Evolutionary conservation across 2,797 vertebrate species (phyloP).

Genomic region (Hapalemur alaotrensis): DNA sequence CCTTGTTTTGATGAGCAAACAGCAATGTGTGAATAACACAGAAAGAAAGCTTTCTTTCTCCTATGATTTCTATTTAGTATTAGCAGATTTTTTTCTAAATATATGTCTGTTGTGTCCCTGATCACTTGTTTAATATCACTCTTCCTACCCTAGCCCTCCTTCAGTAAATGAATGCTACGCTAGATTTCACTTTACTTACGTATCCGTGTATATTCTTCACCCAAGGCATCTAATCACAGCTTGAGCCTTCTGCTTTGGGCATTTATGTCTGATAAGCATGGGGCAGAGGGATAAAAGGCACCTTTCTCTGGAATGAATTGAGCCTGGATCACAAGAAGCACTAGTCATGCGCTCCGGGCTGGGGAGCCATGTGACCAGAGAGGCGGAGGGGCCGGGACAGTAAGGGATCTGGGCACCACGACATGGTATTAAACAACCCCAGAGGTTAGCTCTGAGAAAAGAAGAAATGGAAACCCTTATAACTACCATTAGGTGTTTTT

Average conservation of each 20-base stretch:
- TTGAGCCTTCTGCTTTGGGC: neutral
- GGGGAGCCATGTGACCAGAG: accelerated
- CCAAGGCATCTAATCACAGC: neutral
- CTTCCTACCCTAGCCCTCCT: neutral
- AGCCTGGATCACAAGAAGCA: neutral
- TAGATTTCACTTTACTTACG: neutral
- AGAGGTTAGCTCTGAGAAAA: neutral
- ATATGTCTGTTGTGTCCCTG: neutral
- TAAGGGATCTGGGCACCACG: neutral
- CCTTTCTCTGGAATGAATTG: neutral
- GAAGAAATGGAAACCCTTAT: neutral
- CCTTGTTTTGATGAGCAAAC: neutral
- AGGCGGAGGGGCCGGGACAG: neutral
- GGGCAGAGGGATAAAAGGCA: neutral
- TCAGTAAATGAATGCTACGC: neutral
- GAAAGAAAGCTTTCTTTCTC: neutral
- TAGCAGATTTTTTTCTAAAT: neutral
- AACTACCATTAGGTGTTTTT: neutral
- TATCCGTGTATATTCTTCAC: neutral
- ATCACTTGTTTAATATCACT: neutral
- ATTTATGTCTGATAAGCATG: neutral
- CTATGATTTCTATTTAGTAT: neutral
- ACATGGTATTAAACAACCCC: neutral
- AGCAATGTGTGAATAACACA: neutral
- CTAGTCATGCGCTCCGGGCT: neutral